Percentiles rank a stretch among this genome's conserved stretches.
Conservation (phyloP, 2,113 vertebrate species). For the Sceloporus tristichus region DNA sequence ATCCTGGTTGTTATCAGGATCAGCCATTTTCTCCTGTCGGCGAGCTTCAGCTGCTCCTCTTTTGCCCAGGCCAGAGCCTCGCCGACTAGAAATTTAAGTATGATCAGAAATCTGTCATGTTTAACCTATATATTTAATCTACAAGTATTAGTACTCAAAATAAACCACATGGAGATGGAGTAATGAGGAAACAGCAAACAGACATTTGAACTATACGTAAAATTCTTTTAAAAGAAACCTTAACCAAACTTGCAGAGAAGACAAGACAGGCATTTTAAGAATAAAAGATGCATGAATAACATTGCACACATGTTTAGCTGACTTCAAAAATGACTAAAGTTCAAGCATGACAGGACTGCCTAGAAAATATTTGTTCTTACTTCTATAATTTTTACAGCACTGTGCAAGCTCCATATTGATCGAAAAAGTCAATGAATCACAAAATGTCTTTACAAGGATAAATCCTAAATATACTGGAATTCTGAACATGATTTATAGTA, state of each 20-base stretch:
- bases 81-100: conserved; percentile 85
- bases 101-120: conserved; percentile 23
- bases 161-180: not conserved
- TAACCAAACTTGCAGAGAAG: too few species aligned
- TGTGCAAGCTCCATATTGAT: not conserved
- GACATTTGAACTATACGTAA: not conserved
- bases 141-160: not conserved
- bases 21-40: conserved; percentile 99
- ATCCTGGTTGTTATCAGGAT: conserved; percentile 98
- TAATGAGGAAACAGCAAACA: not conserved
- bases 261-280: not conserved
- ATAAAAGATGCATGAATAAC: not conserved
- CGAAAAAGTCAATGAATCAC: not conserved
- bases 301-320: not conserved
- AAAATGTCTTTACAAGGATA: not conserved
- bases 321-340: not conserved
- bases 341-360: not conserved
- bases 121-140: not conserved
- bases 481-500: not conserved
- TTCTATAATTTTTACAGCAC: not conserved
- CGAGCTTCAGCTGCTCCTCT: conserved; percentile 99
- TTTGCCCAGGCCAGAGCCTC: conserved; percentile 99
- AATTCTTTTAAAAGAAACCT: not conserved
- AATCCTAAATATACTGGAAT: not conserved
- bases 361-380: not conserved